Conservation (phyloP, 2,888 invertebrate genomes). For the Apotomis turbidana region DNA sequence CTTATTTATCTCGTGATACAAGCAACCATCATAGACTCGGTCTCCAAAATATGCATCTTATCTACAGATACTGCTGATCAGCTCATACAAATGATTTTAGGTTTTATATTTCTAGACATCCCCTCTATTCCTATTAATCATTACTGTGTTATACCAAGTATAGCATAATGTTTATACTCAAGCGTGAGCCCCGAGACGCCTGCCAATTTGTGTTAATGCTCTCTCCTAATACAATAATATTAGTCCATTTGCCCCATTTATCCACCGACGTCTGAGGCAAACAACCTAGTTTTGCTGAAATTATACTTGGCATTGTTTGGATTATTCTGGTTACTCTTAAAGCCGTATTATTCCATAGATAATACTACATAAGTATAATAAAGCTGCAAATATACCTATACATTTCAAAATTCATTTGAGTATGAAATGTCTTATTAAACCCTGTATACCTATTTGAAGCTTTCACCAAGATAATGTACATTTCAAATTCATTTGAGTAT, state of each 20-base stretch:
- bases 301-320: slow-evolving; percentile 7
- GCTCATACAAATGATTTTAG: no score
- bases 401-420: no score
- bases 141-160: background rate
- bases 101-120: slow-evolving; percentile 1
- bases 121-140: slow-evolving; percentile 14
- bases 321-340: background rate
- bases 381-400: no score
- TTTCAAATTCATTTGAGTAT: no score
- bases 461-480: no score
- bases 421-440: no score
- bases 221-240: slow-evolving; percentile 63
- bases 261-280: slow-evolving; percentile 10
- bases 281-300: slow-evolving; percentile 20
- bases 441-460: no score
- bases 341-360: background rate
- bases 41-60: no score
- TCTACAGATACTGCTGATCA: no score
- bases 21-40: no score
- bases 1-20: no score
- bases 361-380: background rate
- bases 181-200: slow-evolving; percentile 29
- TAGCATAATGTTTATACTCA: slow-evolving; percentile 19
- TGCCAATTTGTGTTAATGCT: slow-evolving; percentile 60
- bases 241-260: slow-evolving; percentile 62